Base-by-base conservation (phyloP, 2,888 invertebrate species). In the Eristalis intricaria region DNA sequence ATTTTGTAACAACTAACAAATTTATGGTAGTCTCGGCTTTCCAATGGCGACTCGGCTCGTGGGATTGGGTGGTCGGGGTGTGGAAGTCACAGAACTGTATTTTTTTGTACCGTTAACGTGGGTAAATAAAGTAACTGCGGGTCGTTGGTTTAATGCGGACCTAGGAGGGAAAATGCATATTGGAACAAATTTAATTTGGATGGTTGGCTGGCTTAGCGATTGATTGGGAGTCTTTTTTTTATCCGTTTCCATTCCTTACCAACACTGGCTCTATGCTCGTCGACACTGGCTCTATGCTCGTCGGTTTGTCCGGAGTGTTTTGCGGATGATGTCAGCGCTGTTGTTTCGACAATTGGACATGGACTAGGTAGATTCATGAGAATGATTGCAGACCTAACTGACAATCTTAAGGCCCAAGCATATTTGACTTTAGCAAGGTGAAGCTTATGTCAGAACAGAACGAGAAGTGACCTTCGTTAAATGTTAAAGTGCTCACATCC, bases 1-100 rank as follows among this genome's bases (percentile, higher is more conserved):
- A 87, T 87, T 87, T 87, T 80, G 87, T 84, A 87, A 87, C 68
- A 76, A 77, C 79, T 58, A 80, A 80, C 84, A 56, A 84, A 87
- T 87, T 84, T 80, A 87, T 83, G 84, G 83, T 56, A 69, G 76
- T 80, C 56, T 76, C 84, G 64, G 73, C 19, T 64, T 87, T 73
- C 79, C 87, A 84, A 73, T 73, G 50, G 71, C 71, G 78, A 68
- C 32, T 38, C 71, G 78, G 68, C 32, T 38, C 58, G 65, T 71
- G 65, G 77, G 38, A 15, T 69, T 78, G 78, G 74, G 74, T 56
- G 77, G 56, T 74, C 56, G 70, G 78, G 83, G 70, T 78, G n/a
- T 66, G 19, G 13, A 38, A 66, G 35, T 26, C 8, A 58, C 50
- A 60, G 19, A 19, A 50, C 65, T 65, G 1, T 29, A 11, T 56